Conservation (phyloP, 2,797 vertebrate genomes). For the Hippoglossus hippoglossus region DNA sequence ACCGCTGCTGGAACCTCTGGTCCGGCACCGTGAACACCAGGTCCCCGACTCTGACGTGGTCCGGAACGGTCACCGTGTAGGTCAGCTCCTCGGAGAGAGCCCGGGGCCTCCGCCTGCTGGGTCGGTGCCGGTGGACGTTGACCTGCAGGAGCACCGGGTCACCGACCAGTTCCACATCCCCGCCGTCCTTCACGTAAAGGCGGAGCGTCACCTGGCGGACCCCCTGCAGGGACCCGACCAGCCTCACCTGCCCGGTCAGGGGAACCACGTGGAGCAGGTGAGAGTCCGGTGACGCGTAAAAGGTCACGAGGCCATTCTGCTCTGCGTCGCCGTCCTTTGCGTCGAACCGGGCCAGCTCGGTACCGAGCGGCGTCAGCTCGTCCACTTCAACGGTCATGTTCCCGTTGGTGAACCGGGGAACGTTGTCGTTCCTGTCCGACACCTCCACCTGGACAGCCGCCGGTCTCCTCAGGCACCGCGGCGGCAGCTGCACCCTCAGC, state of each 20-base stretch:
- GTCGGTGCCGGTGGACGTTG: conserved; percentile 38
- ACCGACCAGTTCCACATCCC: conserved; percentile 65
- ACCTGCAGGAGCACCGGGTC: conserved; percentile 75
- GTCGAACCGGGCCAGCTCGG: conserved; percentile 75
- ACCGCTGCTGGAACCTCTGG: conserved; percentile 79
- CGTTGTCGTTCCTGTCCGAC: conserved; percentile 82
- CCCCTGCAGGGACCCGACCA: conserved; percentile 79
- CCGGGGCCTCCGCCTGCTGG: conserved; percentile 60
- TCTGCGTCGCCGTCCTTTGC: conserved; percentile 80
- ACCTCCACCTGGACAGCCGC: conserved; percentile 78
- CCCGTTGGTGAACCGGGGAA: conserved; percentile 69
- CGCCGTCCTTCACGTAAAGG: conserved; percentile 76
- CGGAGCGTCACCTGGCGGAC: conserved; percentile 65
- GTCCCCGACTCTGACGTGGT: conserved; percentile 82
- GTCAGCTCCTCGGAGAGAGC: conserved; percentile 75
- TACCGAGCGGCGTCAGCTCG: conserved; percentile 76
- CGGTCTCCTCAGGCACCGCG: conserved; percentile 48
- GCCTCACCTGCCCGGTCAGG: conserved; percentile 80
- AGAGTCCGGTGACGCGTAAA: conserved; percentile 73
- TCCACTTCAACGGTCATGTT: conserved; percentile 63
- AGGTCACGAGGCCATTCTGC: conserved; percentile 76
- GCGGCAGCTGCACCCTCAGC: conserved; percentile 67
- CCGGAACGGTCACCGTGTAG: conserved; percentile 84
- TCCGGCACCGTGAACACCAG: conserved; percentile 89
- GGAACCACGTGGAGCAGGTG: conserved; percentile 82